phyloP scores from a whole-genome alignment of 2,888 invertebrate genomes.

The Diaprepes abbreviatus region DNA sequence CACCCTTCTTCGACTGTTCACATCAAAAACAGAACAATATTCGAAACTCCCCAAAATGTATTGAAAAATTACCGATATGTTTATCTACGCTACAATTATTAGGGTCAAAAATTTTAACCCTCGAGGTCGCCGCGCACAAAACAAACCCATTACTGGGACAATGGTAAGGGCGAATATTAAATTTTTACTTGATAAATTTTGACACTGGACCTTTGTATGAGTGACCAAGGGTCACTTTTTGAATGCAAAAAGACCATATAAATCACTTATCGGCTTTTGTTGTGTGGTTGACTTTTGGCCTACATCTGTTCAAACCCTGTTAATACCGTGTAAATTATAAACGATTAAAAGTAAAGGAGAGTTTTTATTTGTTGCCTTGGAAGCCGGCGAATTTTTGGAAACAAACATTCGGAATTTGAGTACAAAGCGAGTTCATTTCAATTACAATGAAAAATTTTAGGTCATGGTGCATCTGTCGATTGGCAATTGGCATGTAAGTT shows the following conservation, averaged over 20 bases:
- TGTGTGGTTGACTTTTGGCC: conserved; percentile 67
- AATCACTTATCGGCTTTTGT: conserved; percentile 66
- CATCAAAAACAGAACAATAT: conserved; percentile 42
- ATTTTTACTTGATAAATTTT: conserved; percentile 64
- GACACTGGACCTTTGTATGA: conserved; percentile 57
- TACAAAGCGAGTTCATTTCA: conserved; percentile 7
- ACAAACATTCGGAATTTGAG: conserved; percentile 10
- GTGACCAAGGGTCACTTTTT: conserved; percentile 61
- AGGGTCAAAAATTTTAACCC: conserved; percentile 68
- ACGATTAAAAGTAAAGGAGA: conserved; percentile 40
- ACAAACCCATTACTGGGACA: conserved; percentile 57
- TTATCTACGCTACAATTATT: conserved; percentile 67
- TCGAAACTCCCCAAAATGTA: conserved; percentile 51
- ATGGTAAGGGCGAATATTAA: conserved; percentile 61
- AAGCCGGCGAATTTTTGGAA: conserved; percentile 23
- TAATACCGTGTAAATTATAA: conserved; percentile 50
- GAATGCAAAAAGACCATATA: conserved; percentile 55
- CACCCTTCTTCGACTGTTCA: conserved; percentile 26
- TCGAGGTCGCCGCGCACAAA: conserved; percentile 61
- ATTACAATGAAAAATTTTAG: conserved; percentile 20
- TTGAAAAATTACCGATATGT: conserved; percentile 67
- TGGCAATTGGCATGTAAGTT: background rate
- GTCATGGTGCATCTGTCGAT: conserved; percentile 2
- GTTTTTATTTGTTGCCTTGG: conserved; percentile 27
- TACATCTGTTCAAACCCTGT: conserved; percentile 66